phyloP scores from a whole-genome alignment of 2,113 vertebrate genomes.

The Triplophysa tibetana region DNA sequence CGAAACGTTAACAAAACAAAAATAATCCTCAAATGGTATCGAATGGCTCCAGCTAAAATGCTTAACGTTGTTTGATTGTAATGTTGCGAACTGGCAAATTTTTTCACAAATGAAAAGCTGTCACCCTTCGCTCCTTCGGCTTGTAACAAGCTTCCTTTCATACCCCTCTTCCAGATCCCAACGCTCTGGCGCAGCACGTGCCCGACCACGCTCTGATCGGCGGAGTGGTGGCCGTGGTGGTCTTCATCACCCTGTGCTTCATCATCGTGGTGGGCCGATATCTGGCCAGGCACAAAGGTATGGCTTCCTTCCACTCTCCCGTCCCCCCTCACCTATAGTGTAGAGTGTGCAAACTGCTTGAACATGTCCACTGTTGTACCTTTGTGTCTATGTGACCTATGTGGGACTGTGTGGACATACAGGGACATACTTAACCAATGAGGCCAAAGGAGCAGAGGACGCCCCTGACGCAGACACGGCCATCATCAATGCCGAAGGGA shows the following conservation, averaged over 20 bases:
- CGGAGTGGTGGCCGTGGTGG: slow-evolving; percentile 96
- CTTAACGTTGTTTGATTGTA: slow-evolving; percentile 9
- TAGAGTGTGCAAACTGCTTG: slow-evolving; percentile 53
- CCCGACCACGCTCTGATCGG: slow-evolving; percentile 96
- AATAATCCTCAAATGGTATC: neutral
- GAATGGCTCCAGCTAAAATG: neutral
- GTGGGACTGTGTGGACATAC: slow-evolving; percentile 50
- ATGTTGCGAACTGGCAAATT: neutral
- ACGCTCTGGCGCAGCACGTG: slow-evolving; percentile 86
- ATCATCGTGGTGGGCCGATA: slow-evolving; percentile 97
- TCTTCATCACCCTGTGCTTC: slow-evolving; percentile 97
- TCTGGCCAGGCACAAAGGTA: slow-evolving; percentile 99
- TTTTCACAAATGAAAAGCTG: neutral
- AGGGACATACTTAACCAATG: slow-evolving; percentile 99
- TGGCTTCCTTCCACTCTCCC: slow-evolving; percentile 48
- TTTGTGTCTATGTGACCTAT: slow-evolving; percentile 56
- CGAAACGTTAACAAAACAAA: too few species aligned
- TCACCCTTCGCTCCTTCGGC: neutral
- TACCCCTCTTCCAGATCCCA: slow-evolving; percentile 82
- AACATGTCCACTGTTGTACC: slow-evolving; percentile 52
- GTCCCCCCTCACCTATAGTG: slow-evolving; percentile 39
- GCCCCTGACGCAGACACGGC: slow-evolving; percentile 97
- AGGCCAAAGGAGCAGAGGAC: slow-evolving; percentile 98
- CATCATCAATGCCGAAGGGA: slow-evolving; percentile 98
- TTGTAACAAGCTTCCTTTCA: neutral